Conservation (phyloP, 53 echinoderm and acorn worm genomes). For the Henricia sp. region DNA sequence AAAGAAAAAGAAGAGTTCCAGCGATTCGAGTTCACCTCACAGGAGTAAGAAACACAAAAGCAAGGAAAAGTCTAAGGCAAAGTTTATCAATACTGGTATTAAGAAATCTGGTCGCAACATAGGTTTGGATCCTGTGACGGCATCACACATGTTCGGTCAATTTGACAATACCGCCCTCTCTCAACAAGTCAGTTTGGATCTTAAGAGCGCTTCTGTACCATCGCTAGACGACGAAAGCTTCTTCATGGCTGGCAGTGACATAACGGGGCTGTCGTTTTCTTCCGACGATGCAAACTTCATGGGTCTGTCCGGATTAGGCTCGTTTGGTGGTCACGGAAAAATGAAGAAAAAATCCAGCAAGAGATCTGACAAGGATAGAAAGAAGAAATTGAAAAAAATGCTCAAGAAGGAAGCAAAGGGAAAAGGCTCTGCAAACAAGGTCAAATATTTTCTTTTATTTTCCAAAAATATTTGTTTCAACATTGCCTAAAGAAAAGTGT, state of each 20-base stretch:
- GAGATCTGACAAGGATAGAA: constrained; percentile 59
- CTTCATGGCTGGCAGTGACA: constrained; percentile 27
- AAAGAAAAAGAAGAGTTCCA: constrained; percentile 40
- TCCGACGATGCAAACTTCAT: neutral
- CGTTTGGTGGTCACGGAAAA: constrained; percentile 42
- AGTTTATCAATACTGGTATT: constrained; percentile 54
- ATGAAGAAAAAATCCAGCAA: constrained; percentile 77
- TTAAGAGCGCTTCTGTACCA: neutral
- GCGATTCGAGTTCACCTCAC: neutral
- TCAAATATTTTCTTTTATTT: neutral
- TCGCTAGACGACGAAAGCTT: constrained; percentile 42
- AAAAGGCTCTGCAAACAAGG: constrained; percentile 19
- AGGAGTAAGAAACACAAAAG: constrained; percentile 67
- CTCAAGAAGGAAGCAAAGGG: constrained; percentile 65
- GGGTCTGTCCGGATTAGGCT: constrained; percentile 34
- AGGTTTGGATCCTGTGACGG: constrained; percentile 41
- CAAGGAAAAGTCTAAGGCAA: constrained; percentile 67
- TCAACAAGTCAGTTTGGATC: constrained; percentile 8
- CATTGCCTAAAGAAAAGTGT: no score
- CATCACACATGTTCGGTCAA: constrained; percentile 50
- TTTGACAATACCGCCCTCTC: constrained; percentile 2
- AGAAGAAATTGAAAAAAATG: constrained; percentile 49
- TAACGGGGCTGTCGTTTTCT: neutral
- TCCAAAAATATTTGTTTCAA: neutral
- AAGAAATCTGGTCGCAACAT: constrained; percentile 58